These are phyloP conservation scores for Clarias batrachus DNA, from an alignment of 2,113 vertebrate genomes.

Conservation along the genomic window DNA sequence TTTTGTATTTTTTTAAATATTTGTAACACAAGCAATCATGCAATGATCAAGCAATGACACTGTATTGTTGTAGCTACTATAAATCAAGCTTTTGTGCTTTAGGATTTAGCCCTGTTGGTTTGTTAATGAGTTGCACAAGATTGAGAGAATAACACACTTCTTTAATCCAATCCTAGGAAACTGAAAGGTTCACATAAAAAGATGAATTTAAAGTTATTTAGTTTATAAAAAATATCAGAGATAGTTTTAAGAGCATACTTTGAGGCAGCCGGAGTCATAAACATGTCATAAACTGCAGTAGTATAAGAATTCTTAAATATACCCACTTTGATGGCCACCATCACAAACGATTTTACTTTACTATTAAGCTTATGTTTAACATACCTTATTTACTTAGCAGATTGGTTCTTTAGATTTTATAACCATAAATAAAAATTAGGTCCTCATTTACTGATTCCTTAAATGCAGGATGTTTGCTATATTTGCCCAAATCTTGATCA, in stretches of 20 bases:
- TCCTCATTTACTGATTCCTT: conserved; percentile 38
- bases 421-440: conserved; percentile 32
- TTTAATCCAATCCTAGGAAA: conserved; percentile 32
- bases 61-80: no score
- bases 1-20: no score
- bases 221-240: conserved; percentile 1
- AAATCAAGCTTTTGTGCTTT: not conserved
- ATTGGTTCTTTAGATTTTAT: conserved; percentile 32
- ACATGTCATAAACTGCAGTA: conserved; percentile 20
- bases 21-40: no score
- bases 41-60: no score
- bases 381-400: conserved; percentile 36
- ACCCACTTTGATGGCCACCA: conserved; percentile 28
- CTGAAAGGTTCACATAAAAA: conserved; percentile 31
- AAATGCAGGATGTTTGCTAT: conserved; percentile 19
- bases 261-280: conserved; percentile 17
- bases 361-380: conserved; percentile 29
- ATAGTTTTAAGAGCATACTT: conserved; percentile 28
- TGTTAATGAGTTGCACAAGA: conserved; percentile 32
- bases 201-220: conserved; percentile 12
- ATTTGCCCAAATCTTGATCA: not conserved
- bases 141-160: conserved; percentile 23
- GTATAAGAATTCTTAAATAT: conserved; percentile 16
- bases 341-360: conserved; percentile 26
- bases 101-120: not conserved